Evolutionary conservation across 2,888 invertebrate genomes (phyloP), one percentile per base, ranked within the genome.

Genomic region (Amphipyra tragopoginis): DNA sequence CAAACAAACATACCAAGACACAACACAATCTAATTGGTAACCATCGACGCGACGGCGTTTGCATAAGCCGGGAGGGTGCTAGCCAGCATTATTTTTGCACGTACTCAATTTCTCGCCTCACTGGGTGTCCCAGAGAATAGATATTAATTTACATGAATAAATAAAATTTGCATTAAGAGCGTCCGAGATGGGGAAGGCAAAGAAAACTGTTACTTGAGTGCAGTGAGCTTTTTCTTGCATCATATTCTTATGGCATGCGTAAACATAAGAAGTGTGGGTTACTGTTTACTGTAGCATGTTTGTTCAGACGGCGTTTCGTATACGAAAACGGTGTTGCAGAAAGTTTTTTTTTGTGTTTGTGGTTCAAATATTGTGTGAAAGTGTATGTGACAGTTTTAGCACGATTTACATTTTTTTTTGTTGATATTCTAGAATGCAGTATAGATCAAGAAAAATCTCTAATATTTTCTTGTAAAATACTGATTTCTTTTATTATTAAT

Each of bases 121-220:
- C 90, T 90, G 93, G 86, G 79, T 86, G 90, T 91, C 91, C 88
- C 84, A 85, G 85, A 87, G 92, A 92, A 93, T 92, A 93, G 93
- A 94, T 94, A 93, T 93, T 94, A 94, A 94, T 94, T 94, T 94
- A 93, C 94, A 94, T 94, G 93, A 93, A 93, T 94, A 94, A 94
- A 94, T 94, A 93, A 93, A 94, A 94, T 94, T 94, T 93, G 93
- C 94, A 94, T 94, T 92, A 91, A 88, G 81, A 91, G 91, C 93
- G 91, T 89, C 87, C 86, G 72, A 86, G 87, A 85, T 81, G 82
- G 60, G 47, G 58, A 79, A 81, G 68, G 74, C 69, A 83, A 88
- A 88, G 87, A 84, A 89, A 89, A 91, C 89, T 89, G 87, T 88
- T 87, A 79, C 80, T 86, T 81, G 81, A 85, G 81, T 80, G 85